phyloP scores from a whole-genome alignment of 2,888 invertebrate species.

The Anaspis maculata region DNA sequence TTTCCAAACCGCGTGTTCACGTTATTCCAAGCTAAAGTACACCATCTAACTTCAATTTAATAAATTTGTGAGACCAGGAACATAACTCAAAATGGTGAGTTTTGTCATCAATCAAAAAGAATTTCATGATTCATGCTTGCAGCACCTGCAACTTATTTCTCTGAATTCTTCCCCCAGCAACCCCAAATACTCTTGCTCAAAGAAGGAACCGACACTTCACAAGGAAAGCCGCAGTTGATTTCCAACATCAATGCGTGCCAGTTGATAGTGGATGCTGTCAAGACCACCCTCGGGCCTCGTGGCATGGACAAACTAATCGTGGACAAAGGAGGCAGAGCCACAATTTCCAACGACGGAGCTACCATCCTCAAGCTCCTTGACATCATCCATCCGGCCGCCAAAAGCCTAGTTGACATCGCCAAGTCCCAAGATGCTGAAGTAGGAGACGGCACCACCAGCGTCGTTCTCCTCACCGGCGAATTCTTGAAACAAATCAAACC shows the following conservation, averaged over 20 bases:
- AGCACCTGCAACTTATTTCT: too few species aligned
- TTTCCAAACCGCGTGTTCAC: too few species aligned
- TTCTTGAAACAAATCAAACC: constrained; percentile 90
- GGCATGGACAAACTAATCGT: constrained; percentile 99
- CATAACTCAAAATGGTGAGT: too few species aligned
- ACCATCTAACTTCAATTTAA: too few species aligned
- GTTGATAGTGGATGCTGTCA: constrained; percentile 88
- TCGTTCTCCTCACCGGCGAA: constrained; percentile 92
- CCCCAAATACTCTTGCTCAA: constrained; percentile 95
- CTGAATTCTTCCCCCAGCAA: constrained; percentile 65
- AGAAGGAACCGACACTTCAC: constrained; percentile 94
- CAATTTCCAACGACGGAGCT: constrained; percentile 98
- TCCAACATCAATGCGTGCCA: constrained; percentile 98
- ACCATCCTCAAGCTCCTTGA: constrained; percentile 98
- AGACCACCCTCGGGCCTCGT: constrained; percentile 95
- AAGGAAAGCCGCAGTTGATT: constrained; percentile 92
- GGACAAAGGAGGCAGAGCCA: constrained; percentile 79
- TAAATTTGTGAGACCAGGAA: too few species aligned
- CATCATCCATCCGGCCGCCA: constrained; percentile 96
- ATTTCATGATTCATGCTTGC: too few species aligned
- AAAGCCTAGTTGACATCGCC: constrained; percentile 96
- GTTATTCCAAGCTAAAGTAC: too few species aligned
- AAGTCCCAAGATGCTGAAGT: constrained; percentile 99
- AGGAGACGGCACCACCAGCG: constrained; percentile 98
- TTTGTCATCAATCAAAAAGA: too few species aligned